Evolutionary conservation across 1,140 invertebrate species (phyloP).

Genomic region (Camponotus floridanus): DNA sequence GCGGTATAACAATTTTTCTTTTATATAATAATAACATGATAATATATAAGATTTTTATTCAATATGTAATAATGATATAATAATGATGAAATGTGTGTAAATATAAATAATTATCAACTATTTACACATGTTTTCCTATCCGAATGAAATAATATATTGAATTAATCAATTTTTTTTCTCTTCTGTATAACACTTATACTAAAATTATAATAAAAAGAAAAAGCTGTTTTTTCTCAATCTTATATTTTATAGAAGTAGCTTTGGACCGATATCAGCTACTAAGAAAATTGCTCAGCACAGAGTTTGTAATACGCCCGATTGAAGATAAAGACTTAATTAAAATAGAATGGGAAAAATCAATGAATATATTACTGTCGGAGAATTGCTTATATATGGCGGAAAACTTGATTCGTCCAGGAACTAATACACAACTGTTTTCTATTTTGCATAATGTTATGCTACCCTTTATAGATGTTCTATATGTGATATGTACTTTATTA

Average conservation of each 20-base stretch:
- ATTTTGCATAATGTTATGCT: conserved; percentile 85
- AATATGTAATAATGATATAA: background rate
- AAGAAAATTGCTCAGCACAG: conserved; percentile 86
- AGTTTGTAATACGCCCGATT: conserved; percentile 86
- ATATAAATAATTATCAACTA: background rate
- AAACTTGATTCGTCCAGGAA: conserved; percentile 77
- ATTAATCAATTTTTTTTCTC: background rate
- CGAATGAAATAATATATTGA: background rate
- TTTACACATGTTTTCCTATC: background rate
- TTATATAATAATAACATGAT: background rate
- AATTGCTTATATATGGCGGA: conserved; percentile 80
- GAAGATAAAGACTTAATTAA: conserved; percentile 79
- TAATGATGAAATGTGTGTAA: background rate
- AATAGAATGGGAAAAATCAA: conserved; percentile 86
- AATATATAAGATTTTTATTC: no score
- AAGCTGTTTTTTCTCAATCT: conserved; percentile 55
- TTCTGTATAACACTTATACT: background rate
- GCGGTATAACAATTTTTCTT: conserved; percentile 49
- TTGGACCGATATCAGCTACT: conserved; percentile 84
- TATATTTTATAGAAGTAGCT: conserved; percentile 81
- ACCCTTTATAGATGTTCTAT: conserved; percentile 86
- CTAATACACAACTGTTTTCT: conserved; percentile 83
- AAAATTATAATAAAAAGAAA: conserved; percentile 4
- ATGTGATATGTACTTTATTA: conserved; percentile 82
- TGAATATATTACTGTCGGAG: conserved; percentile 83